Evolutionary conservation across 1,140 invertebrate species (phyloP).

Genomic region (Neotoxoptera formosana): DNA sequence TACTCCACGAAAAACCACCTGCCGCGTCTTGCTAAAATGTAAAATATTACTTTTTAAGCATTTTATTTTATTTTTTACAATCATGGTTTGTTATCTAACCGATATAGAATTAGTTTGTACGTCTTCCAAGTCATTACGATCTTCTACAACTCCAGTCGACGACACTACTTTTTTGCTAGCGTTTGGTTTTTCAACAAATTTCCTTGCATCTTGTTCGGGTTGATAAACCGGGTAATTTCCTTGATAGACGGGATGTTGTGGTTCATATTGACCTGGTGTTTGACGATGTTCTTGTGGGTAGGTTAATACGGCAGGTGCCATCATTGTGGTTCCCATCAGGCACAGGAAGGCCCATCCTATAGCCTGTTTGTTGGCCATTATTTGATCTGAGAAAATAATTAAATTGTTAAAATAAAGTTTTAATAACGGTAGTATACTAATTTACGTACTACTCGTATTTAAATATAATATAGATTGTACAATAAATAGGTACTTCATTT

Average conservation of each 20-base stretch:
- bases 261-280: slow-evolving; percentile 39
- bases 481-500: background rate
- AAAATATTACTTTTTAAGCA: background rate
- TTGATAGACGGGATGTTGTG: slow-evolving; percentile 36
- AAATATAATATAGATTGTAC: background rate
- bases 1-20: slow-evolving; percentile 82
- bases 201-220: slow-evolving; percentile 68
- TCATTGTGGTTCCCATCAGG: slow-evolving; percentile 59
- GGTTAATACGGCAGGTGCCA: slow-evolving; percentile 61
- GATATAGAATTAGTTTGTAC: slow-evolving; percentile 81
- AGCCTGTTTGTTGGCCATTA: slow-evolving; percentile 61
- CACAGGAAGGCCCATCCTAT: slow-evolving; percentile 62
- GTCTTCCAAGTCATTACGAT: slow-evolving; percentile 73
- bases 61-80: background rate
- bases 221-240: slow-evolving; percentile 55
- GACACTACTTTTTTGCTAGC: slow-evolving; percentile 79
- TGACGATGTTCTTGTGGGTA: slow-evolving; percentile 60
- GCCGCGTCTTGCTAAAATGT: slow-evolving; percentile 64
- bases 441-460: background rate
- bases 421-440: background rate
- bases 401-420: background rate
- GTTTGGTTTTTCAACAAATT: slow-evolving; percentile 87
- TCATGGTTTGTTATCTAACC: slow-evolving; percentile 63
- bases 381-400: slow-evolving; percentile 54
- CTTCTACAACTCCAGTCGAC: slow-evolving; percentile 68